Conservation (phyloP, 2,888 invertebrate genomes). For the Sarcophaga variegata region DNA sequence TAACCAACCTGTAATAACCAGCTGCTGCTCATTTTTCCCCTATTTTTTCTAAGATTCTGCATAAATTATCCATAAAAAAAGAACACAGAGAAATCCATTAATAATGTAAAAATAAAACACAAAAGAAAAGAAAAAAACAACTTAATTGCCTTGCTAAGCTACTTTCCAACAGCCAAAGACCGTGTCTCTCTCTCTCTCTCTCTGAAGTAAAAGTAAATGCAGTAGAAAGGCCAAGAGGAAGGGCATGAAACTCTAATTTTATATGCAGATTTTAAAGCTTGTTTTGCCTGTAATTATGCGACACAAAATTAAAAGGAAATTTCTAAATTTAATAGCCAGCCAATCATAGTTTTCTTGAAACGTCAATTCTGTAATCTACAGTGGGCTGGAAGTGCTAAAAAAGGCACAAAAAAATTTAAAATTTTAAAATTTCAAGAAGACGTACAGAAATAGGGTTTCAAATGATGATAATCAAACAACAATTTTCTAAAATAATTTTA, state of each 20-base stretch:
- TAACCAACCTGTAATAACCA: conserved; percentile 3
- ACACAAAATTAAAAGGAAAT: conserved; percentile 47
- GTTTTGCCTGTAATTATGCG: conserved; percentile 63
- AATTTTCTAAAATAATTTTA: no score
- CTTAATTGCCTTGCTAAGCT: no score
- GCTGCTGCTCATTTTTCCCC: conserved; percentile 1
- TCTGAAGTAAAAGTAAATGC: no score
- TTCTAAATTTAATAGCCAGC: background rate
- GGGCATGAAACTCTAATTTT: conserved; percentile 37
- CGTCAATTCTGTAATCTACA: background rate
- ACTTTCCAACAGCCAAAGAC: no score
- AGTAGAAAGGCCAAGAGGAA: no score
- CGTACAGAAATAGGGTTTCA: no score
- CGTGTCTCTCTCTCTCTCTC: no score
- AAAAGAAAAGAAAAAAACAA: no score
- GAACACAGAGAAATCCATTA: background rate
- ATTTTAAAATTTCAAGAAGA: no score
- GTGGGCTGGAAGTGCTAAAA: background rate
- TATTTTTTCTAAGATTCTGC: conserved; percentile 9
- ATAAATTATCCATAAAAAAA: conserved; percentile 25
- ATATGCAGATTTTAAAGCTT: conserved; percentile 60
- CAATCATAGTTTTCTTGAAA: background rate
- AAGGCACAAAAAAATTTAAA: background rate
- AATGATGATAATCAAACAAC: no score
- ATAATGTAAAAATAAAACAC: no score